These are phyloP conservation scores for Acanthoscelides obtectus DNA, from an alignment of 2,888 invertebrate genomes.

Conservation along the genomic window DNA sequence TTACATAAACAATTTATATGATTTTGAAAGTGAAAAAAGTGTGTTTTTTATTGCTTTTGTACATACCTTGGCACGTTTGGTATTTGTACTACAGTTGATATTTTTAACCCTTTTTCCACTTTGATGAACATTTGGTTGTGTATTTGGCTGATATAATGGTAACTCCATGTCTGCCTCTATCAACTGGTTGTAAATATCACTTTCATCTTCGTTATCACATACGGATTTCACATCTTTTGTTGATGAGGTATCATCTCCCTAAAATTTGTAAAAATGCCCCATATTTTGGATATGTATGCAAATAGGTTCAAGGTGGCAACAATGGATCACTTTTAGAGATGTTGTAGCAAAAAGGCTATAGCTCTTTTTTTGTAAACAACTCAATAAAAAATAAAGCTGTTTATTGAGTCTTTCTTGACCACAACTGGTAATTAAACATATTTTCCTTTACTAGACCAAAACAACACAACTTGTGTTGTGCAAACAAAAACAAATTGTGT, in stretches of 20 bases:
- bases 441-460: no score
- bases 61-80: conserved; percentile 30
- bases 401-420: no score
- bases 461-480: not conserved
- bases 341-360: no score
- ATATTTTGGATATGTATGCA: no score
- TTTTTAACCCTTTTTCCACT: conserved; percentile 29
- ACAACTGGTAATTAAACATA: no score
- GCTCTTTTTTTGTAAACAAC: no score
- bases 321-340: no score
- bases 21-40: not conserved
- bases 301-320: no score
- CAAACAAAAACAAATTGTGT: not conserved
- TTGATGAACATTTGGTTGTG: conserved; percentile 7
- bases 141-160: conserved; percentile 17
- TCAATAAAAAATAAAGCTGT: no score
- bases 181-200: conserved; percentile 37
- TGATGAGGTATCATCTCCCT: conserved; percentile 42
- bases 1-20: not conserved
- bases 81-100: conserved; percentile 20
- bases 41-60: not conserved
- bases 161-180: conserved; percentile 37
- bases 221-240: conserved; percentile 42
- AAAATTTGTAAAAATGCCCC: conserved; percentile 15
- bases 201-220: conserved; percentile 37